Conservation (phyloP, 2,113 vertebrate species). For the Tamias sibiricus region DNA sequence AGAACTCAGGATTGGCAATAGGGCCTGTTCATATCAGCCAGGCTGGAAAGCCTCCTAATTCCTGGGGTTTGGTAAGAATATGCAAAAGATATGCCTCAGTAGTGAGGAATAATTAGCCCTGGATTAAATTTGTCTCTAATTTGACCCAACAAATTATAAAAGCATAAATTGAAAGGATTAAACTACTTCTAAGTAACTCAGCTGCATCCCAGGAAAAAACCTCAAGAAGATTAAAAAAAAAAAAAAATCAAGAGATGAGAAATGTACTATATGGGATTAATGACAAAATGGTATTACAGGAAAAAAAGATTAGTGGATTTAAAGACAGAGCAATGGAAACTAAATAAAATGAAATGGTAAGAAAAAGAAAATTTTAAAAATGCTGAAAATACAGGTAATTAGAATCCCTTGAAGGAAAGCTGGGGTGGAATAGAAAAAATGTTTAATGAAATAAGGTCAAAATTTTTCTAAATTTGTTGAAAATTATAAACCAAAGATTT, state of each 20-base stretch:
- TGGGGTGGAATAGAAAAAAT: background rate
- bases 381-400: background rate
- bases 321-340: background rate
- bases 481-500: background rate
- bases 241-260: background rate
- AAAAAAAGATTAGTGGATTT: background rate
- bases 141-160: background rate
- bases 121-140: background rate
- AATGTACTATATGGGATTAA: background rate
- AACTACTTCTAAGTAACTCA: background rate
- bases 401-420: background rate
- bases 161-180: background rate
- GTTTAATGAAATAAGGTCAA: background rate
- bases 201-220: background rate
- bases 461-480: background rate
- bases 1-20: background rate
- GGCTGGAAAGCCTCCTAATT: background rate
- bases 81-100: background rate
- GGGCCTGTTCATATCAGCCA: background rate
- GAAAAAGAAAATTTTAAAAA: background rate
- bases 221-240: slow-evolving; percentile 15
- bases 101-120: background rate
- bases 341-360: background rate
- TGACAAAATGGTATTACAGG: background rate
- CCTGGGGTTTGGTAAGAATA: background rate